phyloP scores from a whole-genome alignment of 2,113 vertebrate genomes.

The Mellivora capensis region DNA sequence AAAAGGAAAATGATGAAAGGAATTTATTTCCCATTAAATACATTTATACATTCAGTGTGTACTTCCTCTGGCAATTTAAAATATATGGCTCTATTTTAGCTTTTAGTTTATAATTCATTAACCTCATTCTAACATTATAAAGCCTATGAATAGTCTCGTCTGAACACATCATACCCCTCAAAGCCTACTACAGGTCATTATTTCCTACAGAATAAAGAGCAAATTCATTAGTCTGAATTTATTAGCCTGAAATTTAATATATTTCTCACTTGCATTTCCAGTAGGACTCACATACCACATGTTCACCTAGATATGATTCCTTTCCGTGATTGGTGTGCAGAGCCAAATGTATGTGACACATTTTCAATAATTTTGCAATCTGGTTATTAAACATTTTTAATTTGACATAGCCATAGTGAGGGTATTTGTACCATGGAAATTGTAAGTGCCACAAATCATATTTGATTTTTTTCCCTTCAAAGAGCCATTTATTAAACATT shows the following conservation, averaged over 20 bases:
- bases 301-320: background rate
- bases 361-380: background rate
- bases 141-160: background rate
- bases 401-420: background rate
- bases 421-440: background rate
- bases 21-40: constrained; percentile 67
- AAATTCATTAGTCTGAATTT: constrained; percentile 42
- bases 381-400: background rate
- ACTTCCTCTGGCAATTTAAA: constrained; percentile 61
- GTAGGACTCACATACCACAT: background rate
- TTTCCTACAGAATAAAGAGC: constrained; percentile 7
- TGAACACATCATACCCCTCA: constrained; percentile 37
- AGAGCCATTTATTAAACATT: background rate
- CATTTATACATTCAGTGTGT: constrained; percentile 49
- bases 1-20: constrained; percentile 61
- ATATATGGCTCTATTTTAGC: constrained; percentile 49
- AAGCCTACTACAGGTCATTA: background rate
- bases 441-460: background rate
- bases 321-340: background rate
- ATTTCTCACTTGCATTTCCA: background rate
- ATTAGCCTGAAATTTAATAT: constrained; percentile 7
- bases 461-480: background rate
- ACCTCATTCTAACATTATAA: constrained; percentile 32
- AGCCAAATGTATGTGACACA: background rate
- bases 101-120: constrained; percentile 71